These are phyloP conservation scores for Heterochromis multidens DNA, from an alignment of 2,113 vertebrate genomes.

Conservation along the genomic window DNA sequence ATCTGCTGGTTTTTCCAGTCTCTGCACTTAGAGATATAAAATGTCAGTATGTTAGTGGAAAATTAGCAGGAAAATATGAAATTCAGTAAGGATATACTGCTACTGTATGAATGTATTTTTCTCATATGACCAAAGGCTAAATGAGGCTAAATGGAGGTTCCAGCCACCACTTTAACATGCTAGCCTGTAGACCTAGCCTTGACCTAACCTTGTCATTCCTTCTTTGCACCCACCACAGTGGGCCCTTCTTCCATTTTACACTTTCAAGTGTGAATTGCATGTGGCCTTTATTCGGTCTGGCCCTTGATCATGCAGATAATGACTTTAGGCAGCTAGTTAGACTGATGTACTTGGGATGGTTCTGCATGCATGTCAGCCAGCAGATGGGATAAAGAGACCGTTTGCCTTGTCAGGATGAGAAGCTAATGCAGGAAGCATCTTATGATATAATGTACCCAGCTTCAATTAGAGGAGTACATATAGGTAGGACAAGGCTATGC, in stretches of 20 bases:
- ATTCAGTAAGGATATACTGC: not conserved
- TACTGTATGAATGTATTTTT: not conserved
- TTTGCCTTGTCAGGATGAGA: slow-evolving; percentile 2
- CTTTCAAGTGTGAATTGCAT: slow-evolving; percentile 57
- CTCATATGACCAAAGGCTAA: not conserved
- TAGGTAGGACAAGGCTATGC: not conserved
- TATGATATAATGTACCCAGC: not conserved
- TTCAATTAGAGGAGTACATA: not conserved
- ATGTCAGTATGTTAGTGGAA: not conserved
- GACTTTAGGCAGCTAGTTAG: slow-evolving; percentile 56
- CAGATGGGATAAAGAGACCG: slow-evolving; percentile 51
- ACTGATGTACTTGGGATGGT: slow-evolving; percentile 18
- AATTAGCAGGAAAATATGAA: not conserved
- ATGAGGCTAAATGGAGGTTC: not conserved
- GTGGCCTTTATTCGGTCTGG: slow-evolving; percentile 59
- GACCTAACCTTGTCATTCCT: slow-evolving; percentile 29
- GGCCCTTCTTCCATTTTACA: slow-evolving; percentile 32
- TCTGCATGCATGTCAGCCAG: slow-evolving; percentile 39
- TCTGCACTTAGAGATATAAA: not conserved
- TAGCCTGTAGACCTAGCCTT: not conserved
- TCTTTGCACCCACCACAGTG: not conserved
- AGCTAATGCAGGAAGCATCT: not conserved
- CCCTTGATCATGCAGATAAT: slow-evolving; percentile 67
- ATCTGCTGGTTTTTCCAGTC: not conserved
- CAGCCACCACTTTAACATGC: not conserved